Conservation (phyloP, 2,888 invertebrate species). For the Drosophila robusta region DNA sequence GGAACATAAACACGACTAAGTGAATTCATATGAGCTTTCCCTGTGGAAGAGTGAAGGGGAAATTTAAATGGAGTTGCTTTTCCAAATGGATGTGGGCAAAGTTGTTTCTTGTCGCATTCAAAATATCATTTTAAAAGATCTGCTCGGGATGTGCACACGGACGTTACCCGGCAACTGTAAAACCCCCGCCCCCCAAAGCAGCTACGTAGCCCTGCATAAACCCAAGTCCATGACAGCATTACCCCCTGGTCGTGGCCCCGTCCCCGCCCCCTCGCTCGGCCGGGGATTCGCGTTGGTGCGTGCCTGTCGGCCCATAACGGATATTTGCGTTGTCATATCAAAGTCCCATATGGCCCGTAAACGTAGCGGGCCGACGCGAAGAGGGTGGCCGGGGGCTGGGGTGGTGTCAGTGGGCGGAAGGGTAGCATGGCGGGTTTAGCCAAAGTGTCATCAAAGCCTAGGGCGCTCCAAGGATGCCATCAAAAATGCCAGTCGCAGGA, state of each 20-base stretch:
- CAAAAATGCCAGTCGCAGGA: slow-evolving; percentile 61
- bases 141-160: slow-evolving; percentile 23
- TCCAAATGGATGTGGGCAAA: slow-evolving; percentile 19
- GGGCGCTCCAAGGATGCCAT: slow-evolving; percentile 73
- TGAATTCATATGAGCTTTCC: slow-evolving; percentile 26
- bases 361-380: slow-evolving; percentile 44
- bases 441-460: slow-evolving; percentile 81
- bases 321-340: slow-evolving; percentile 84
- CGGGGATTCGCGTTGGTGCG: slow-evolving; percentile 64
- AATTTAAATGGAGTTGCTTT: slow-evolving; percentile 3
- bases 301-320: slow-evolving; percentile 75
- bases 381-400: neutral
- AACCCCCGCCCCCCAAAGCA: slow-evolving; percentile 13
- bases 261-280: neutral
- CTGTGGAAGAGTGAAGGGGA: neutral
- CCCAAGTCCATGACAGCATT: slow-evolving; percentile 39
- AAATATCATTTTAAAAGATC: slow-evolving; percentile 35
- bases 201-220: slow-evolving; percentile 29
- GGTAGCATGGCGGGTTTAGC: slow-evolving; percentile 17
- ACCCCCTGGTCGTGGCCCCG: neutral
- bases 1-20: slow-evolving; percentile 28
- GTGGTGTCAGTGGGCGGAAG: neutral
- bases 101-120: slow-evolving; percentile 20
- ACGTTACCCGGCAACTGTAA: slow-evolving; percentile 53
- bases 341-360: slow-evolving; percentile 85